Evolutionary conservation across 2,888 invertebrate species (phyloP).

Genomic region (Antheraea assamensis): DNA sequence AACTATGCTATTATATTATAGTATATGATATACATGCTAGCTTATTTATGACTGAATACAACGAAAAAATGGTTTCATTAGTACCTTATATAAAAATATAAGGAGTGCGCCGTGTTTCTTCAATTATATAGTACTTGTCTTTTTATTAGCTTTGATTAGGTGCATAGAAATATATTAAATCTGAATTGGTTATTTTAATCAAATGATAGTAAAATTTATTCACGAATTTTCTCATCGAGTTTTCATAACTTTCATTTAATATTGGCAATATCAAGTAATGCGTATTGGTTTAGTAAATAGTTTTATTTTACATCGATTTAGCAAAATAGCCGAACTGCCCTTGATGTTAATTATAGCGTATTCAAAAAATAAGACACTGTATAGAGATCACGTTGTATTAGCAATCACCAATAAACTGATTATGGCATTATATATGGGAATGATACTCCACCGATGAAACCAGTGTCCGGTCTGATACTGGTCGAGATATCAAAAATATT

Average conservation of each 20-base stretch:
- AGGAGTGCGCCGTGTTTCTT: neutral
- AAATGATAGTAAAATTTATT: neutral
- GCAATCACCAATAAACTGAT: no score
- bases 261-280: no score
- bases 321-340: neutral
- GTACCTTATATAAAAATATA: no score
- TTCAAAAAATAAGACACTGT: neutral
- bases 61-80: no score
- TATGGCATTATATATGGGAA: no score
- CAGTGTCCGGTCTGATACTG: no score
- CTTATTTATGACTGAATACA: no score
- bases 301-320: neutral
- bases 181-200: neutral
- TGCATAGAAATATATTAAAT: neutral
- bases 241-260: neutral
- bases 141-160: neutral
- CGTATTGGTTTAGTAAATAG: neutral
- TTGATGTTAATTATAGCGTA: neutral
- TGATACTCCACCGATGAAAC: no score
- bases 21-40: no score
- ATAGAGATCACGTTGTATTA: no score
- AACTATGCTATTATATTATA: no score
- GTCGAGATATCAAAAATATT: no score
- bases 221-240: neutral
- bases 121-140: neutral